Evolutionary conservation across 2,113 vertebrate species (phyloP).

Genomic region (Spilogale gracilis): DNA sequence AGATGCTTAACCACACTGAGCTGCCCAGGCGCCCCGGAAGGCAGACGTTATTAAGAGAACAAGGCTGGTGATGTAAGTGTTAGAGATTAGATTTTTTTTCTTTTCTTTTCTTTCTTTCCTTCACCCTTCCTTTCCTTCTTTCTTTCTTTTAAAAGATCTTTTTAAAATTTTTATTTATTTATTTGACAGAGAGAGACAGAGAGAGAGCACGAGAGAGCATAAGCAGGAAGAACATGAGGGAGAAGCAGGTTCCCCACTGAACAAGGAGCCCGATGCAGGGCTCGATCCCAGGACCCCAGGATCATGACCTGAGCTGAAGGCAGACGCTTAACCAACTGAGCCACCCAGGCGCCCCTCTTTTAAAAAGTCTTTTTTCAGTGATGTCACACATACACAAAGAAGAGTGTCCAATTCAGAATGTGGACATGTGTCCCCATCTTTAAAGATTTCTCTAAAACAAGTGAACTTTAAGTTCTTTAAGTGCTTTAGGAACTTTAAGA

Average conservation of each 20-base stretch:
- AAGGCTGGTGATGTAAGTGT: no score
- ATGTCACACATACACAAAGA: neutral
- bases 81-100: no score
- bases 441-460: neutral
- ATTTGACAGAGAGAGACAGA: neutral
- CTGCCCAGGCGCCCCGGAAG: neutral
- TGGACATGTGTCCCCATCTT: neutral
- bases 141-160: no score
- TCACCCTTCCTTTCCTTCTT: no score
- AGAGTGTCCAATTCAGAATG: neutral
- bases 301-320: neutral
- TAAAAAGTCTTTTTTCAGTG: neutral
- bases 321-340: neutral
- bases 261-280: neutral
- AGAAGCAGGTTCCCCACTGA: no score
- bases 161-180: no score
- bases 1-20: neutral
- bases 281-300: neutral
- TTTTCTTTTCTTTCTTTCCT: no score
- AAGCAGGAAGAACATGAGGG: no score
- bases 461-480: neutral
- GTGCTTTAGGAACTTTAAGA: no score
- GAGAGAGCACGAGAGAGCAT: no score
- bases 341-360: neutral
- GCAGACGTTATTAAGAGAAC: no score